These are phyloP conservation scores for Philhelius pedissequus DNA, from an alignment of 2,888 invertebrate genomes.

Conservation along the genomic window DNA sequence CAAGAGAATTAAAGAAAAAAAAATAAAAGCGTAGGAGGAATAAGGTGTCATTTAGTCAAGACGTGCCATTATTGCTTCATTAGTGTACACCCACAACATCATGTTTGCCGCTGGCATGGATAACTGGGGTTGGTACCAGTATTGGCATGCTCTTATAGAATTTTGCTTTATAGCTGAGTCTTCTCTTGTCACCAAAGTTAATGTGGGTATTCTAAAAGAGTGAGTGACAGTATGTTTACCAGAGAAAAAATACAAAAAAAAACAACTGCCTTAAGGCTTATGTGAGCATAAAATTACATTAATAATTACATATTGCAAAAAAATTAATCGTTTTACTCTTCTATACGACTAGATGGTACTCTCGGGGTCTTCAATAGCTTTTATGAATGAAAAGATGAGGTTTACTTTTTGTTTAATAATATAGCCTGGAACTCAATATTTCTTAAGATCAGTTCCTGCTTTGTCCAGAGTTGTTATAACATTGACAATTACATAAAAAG, in stretches of 20 bases:
- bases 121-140: background rate
- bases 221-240: background rate
- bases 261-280: background rate
- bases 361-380: background rate
- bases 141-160: background rate
- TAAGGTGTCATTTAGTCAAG: slow-evolving; percentile 56
- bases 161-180: background rate
- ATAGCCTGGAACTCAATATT: no score
- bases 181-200: slow-evolving; percentile 26
- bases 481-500: no score
- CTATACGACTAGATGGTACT: background rate
- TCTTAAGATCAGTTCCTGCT: no score
- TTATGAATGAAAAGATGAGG: background rate
- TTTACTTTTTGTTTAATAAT: background rate
- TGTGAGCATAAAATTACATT: slow-evolving; percentile 8
- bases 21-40: slow-evolving; percentile 50
- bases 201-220: background rate
- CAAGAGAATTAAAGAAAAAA: background rate
- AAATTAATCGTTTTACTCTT: background rate
- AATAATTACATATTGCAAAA: slow-evolving; percentile 9
- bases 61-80: slow-evolving; percentile 78
- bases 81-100: slow-evolving; percentile 71
- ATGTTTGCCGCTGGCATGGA: slow-evolving; percentile 9
- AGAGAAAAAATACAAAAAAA: background rate
- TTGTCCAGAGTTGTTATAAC: no score